Conservation (phyloP, 2,888 invertebrate species). For the Ormyrus labotus region DNA sequence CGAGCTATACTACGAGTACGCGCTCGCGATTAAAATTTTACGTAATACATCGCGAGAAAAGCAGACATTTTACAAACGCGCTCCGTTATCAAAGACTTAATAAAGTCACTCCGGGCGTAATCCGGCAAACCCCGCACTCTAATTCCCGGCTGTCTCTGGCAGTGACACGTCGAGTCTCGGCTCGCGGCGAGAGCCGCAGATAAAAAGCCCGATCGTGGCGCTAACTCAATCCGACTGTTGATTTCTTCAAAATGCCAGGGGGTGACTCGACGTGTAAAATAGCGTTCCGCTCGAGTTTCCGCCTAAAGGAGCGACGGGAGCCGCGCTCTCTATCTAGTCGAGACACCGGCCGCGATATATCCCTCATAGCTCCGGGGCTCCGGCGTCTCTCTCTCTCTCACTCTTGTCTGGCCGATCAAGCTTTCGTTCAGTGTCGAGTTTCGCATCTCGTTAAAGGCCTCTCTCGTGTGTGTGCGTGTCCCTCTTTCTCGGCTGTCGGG, state of each 20-base stretch:
- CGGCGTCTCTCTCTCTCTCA: background rate
- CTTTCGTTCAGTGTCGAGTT: slow-evolving; percentile 54
- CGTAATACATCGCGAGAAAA: too few relatives aligned
- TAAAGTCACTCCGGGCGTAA: too few relatives aligned
- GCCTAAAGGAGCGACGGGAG: slow-evolving; percentile 1
- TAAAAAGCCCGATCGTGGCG: slow-evolving; percentile 7
- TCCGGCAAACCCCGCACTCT: background rate
- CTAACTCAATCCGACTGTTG: slow-evolving; percentile 18
- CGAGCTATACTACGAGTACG: too few relatives aligned
- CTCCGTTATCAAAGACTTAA: too few relatives aligned
- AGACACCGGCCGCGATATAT: too few relatives aligned
- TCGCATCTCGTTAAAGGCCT: slow-evolving; percentile 49
- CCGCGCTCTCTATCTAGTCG: background rate
- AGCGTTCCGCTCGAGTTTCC: slow-evolving; percentile 28
- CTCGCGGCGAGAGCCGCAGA: background rate
- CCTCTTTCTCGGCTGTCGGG: background rate
- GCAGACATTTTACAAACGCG: too few relatives aligned
- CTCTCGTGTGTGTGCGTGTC: background rate
- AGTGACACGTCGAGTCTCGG: background rate
- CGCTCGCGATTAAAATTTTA: too few relatives aligned
- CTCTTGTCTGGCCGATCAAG: slow-evolving; percentile 29
- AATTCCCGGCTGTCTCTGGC: slow-evolving; percentile 31
- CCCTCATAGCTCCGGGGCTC: too few relatives aligned
- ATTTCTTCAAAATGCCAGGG: slow-evolving; percentile 28
- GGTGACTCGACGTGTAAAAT: slow-evolving; percentile 28